A percentile compares a stretch with the other conserved stretches of the same genome.
phyloP scores from a whole-genome alignment of 2,888 invertebrate species.

The Eupithecia abbreviata region DNA sequence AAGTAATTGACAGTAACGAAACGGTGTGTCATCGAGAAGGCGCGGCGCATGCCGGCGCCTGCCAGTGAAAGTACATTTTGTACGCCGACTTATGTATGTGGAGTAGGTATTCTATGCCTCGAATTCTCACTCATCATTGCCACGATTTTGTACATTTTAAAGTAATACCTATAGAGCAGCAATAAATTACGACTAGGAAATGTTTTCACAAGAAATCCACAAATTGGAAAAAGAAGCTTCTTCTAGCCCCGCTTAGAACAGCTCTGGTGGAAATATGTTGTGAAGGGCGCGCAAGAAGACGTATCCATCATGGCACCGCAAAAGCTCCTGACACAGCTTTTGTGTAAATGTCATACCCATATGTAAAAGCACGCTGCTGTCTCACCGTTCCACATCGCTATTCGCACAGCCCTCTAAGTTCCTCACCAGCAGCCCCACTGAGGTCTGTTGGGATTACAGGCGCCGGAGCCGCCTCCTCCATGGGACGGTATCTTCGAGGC shows the following conservation, averaged over 20 bases:
- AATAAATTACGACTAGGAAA: background rate
- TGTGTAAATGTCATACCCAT: background rate
- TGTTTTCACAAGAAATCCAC: background rate
- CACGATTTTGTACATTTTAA: background rate
- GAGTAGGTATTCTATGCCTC: background rate
- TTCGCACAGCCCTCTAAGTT: background rate
- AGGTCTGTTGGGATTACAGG: slow-evolving; percentile 48
- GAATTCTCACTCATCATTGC: background rate
- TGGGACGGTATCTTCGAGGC: slow-evolving; percentile 79
- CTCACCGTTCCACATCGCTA: background rate
- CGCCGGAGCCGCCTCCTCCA: slow-evolving; percentile 59
- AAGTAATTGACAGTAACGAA: slow-evolving; percentile 10
- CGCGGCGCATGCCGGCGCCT: slow-evolving; percentile 8
- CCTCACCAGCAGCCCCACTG: background rate
- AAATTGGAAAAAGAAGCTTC: background rate
- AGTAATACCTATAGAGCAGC: background rate
- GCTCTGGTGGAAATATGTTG: background rate
- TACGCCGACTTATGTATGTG: background rate
- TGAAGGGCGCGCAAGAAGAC: background rate
- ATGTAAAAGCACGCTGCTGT: background rate
- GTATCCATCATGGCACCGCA: background rate
- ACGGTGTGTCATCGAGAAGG: slow-evolving; percentile 34
- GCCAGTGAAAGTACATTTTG: slow-evolving; percentile 38
- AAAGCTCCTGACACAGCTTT: background rate
- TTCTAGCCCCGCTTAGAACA: background rate